Percentiles rank a stretch among this genome's conserved stretches.
Conservation (phyloP, 2,888 invertebrate species). For the Lycaena phlaeas region DNA sequence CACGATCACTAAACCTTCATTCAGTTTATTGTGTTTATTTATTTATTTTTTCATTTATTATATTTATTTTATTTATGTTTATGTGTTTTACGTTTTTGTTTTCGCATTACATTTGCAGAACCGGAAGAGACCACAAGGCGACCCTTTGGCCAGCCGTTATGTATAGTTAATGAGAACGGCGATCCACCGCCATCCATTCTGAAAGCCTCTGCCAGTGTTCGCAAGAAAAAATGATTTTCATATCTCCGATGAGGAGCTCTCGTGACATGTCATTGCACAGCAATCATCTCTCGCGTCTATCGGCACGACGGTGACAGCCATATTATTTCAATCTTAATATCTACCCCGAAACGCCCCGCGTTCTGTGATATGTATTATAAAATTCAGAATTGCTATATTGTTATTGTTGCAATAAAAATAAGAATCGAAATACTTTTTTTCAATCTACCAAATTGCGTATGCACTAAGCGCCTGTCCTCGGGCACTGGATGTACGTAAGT, state of each 20-base stretch:
- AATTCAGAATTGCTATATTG: conserved; percentile 26
- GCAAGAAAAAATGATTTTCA: conserved; percentile 60
- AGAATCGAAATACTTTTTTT: conserved; percentile 47
- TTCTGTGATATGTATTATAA: conserved; percentile 64
- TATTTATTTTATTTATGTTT: conserved; percentile 27
- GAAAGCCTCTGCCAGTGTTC: conserved; percentile 66
- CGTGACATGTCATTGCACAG: conserved; percentile 13
- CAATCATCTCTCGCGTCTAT: conserved; percentile 39
- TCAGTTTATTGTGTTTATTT: conserved; percentile 23
- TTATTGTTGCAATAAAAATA: conserved; percentile 70
- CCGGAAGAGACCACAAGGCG: conserved; percentile 75
- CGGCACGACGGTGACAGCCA: conserved; percentile 41
- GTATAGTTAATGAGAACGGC: conserved; percentile 75
- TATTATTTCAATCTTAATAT: conserved; percentile 42
- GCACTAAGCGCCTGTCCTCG: conserved; percentile 36
- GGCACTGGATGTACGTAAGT: conserved; percentile 52
- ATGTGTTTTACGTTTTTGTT: conserved; percentile 42
- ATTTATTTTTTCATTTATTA: conserved; percentile 27
- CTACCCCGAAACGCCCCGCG: conserved; percentile 70
- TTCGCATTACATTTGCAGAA: conserved; percentile 60
- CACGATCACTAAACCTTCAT: conserved; percentile 17
- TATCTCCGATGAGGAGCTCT: conserved; percentile 4
- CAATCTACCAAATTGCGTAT: conserved; percentile 40
- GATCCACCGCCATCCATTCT: conserved; percentile 68
- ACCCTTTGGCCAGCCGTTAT: conserved; percentile 86